Percentiles rank a stretch among this genome's conserved stretches.
Evolutionary conservation across 2,797 vertebrate genomes (phyloP).

Genomic region (Diplodus puntazzo): DNA sequence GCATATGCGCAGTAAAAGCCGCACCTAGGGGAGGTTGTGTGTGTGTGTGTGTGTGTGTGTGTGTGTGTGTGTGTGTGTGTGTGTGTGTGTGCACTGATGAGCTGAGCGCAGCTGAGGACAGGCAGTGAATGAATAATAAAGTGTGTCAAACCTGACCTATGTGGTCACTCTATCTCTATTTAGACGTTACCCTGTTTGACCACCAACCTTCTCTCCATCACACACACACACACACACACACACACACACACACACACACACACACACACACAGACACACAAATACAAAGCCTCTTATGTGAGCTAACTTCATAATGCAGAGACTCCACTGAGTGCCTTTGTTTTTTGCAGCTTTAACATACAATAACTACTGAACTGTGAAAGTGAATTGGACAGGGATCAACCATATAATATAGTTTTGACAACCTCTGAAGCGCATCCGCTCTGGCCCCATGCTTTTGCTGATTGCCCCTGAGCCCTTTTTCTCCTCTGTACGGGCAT

Average conservation of each 20-base stretch:
- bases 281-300: slow-evolving; percentile 58
- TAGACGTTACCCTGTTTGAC: slow-evolving; percentile 71
- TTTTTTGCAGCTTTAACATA: slow-evolving; percentile 64
- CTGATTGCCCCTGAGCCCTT: slow-evolving; percentile 79
- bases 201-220: slow-evolving; percentile 30
- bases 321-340: slow-evolving; percentile 65
- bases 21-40: slow-evolving; percentile 73
- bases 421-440: slow-evolving; percentile 75
- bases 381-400: slow-evolving; percentile 80
- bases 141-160: slow-evolving; percentile 83
- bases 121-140: slow-evolving; percentile 82
- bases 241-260: slow-evolving; percentile 18
- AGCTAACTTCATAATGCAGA: slow-evolving; percentile 57
- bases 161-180: slow-evolving; percentile 71
- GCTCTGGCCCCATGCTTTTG: slow-evolving; percentile 62
- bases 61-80: slow-evolving; percentile 41
- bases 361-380: slow-evolving; percentile 75
- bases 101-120: slow-evolving; percentile 78
- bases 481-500: slow-evolving; percentile 68
- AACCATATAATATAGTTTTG: slow-evolving; percentile 78
- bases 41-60: slow-evolving; percentile 43
- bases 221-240: slow-evolving; percentile 11
- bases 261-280: slow-evolving; percentile 10
- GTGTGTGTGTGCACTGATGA: slow-evolving; percentile 63
- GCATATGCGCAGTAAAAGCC: slow-evolving; percentile 75